Conservation (phyloP, 2,888 invertebrate genomes). For the Eilema caniola region DNA sequence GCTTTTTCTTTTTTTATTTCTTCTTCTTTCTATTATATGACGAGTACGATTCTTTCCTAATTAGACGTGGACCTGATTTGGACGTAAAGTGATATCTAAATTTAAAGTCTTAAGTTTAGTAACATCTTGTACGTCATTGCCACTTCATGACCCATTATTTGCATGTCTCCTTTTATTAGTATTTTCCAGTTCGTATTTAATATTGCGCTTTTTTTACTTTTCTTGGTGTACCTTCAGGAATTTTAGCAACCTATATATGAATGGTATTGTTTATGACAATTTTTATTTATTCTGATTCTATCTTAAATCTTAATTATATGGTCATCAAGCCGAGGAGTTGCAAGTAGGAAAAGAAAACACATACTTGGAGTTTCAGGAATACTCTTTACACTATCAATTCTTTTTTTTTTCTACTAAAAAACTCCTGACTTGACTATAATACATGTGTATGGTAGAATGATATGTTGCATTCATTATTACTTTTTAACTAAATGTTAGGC, state of each 20-base stretch:
- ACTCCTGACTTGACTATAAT: slow-evolving; percentile 27
- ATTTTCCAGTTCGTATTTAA: slow-evolving; percentile 10
- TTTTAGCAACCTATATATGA: slow-evolving; percentile 33
- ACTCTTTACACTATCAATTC: neutral
- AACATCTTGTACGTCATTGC: slow-evolving; percentile 38
- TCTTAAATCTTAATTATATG: slow-evolving; percentile 30
- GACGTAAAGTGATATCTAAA: neutral
- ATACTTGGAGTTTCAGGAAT: neutral
- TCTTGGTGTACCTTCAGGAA: slow-evolving; percentile 50
- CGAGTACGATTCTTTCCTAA: neutral
- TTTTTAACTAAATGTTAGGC: slow-evolving; percentile 15
- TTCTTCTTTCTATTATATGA: no score
- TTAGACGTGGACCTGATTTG: no score
- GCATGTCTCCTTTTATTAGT: slow-evolving; percentile 39
- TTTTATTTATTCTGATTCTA: slow-evolving; percentile 18
- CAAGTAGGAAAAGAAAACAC: slow-evolving; percentile 32
- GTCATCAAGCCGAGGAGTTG: slow-evolving; percentile 14
- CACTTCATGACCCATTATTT: slow-evolving; percentile 44
- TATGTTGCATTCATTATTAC: slow-evolving; percentile 25
- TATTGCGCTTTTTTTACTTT: slow-evolving; percentile 36
- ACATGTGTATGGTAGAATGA: slow-evolving; percentile 41
- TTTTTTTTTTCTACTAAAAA: slow-evolving; percentile 40
- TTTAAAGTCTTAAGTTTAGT: slow-evolving; percentile 11
- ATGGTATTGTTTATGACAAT: slow-evolving; percentile 32
- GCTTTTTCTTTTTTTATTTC: no score